Evolutionary conservation across 2,113 vertebrate genomes (phyloP).

Genomic region (Sturnira hondurensis): DNA sequence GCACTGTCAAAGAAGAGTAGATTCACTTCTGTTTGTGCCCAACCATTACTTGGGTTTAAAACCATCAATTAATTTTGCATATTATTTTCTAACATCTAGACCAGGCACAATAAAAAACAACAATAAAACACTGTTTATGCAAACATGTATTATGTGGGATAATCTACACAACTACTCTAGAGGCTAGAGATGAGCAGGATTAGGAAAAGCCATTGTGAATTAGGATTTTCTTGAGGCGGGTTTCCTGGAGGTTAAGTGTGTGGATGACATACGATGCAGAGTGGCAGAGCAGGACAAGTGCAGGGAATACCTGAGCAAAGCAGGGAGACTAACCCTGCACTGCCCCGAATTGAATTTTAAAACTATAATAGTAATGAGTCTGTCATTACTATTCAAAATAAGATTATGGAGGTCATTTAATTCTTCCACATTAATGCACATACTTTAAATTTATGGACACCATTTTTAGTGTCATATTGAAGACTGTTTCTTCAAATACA

Average conservation of each 20-base stretch:
- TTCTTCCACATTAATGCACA: not conserved
- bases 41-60: not conserved
- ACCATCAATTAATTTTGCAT: not conserved
- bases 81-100: not conserved
- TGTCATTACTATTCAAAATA: slow-evolving; percentile 13
- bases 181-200: not conserved
- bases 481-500: not conserved
- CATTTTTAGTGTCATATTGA: not conserved
- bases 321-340: not conserved
- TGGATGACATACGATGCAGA: not conserved
- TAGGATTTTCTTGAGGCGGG: not conserved
- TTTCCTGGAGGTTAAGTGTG: not conserved
- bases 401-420: not conserved
- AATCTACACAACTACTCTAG: not conserved
- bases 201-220: not conserved
- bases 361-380: not conserved
- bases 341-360: not conserved
- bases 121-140: not conserved
- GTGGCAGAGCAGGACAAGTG: not conserved
- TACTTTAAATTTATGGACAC: not conserved
- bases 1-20: not conserved
- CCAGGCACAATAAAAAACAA: not conserved
- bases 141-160: not conserved
- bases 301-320: not conserved
- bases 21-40: not conserved